Evolutionary conservation across 2,888 invertebrate species (phyloP), one percentile per base, ranked within the genome.

Genomic region (Apodemia duryi): DNA sequence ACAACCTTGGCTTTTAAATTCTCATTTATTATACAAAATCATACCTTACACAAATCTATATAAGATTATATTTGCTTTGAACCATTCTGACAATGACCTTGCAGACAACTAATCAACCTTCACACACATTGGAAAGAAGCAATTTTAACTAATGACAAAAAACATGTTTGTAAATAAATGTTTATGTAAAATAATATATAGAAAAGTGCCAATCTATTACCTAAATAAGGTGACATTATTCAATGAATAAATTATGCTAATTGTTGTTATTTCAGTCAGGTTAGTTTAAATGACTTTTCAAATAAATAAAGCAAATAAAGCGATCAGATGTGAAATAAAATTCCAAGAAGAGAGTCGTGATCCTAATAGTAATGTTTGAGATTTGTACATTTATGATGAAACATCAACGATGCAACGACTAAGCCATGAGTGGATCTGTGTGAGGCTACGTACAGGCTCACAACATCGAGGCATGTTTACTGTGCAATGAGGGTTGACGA

Each of bases 331-430:
- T 80, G 82, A 83, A 83, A 84, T 77, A 83, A 84, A 77, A 78
- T 79, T 82, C 79, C 78, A 81, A 83, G 84, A 82, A 82, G 82
- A 82, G 71, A 75, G 76, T 75, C 76, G 75, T 76, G 82, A 81
- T 82, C 84, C 84, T 79, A 84, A 77, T 77, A 79, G 77, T 78
- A 78, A 81, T 82, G 82, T 77, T 71, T 67, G 72, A 79, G 75
- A 74, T 77, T 77, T 84, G 78, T 85, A 85, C 83, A 84, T 75
- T 78, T 72, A 77, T 72, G 74, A 75, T 80, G 73, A 80, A 79
- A 88, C 89, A 88, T 85, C 86, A 79, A 89, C 80, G 78, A 91
- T 90, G 89, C 77, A 84, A 85, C 82, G 73, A 86, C 88, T 83
- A 91, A 91, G 91, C 89, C 89, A 86, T 89, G 87, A 81, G 84